Base-by-base conservation (phyloP, 1,140 invertebrate species). In the Chironomus striatipennis region DNA sequence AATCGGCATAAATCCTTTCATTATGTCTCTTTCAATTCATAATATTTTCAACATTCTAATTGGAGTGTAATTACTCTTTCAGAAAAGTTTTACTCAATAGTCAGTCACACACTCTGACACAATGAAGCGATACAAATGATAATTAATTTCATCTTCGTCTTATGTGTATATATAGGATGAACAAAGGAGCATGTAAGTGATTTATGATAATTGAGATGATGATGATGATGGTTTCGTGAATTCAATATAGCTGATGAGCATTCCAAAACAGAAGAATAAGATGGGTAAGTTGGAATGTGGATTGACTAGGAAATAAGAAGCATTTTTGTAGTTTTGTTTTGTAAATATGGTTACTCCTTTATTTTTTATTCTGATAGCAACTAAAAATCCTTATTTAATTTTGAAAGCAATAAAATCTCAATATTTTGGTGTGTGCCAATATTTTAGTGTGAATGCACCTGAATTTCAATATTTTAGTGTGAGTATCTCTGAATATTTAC, bases 161-260 rank as follows among this genome's bases (percentile, higher is more conserved):
- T 17, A 2, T 67, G 6, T 70, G 17, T 70, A 17, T 10, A 6
- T 18, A 18, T 18, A 10, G 18, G n/a, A 70, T 70, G 65, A 70
- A 21, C 20, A 21, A 70, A 70, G n/a, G 18, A 18, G 20, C 20
- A 20, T 17, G 65, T 70, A 70, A 70, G 65, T 70, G 65, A 70
- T 70, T 70, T 70, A 70, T 70, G 65, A 70, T 70, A 70, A 70
- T 70, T 70, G 65, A 20, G 65, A 70, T 70, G 65, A 70, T 70
- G 17, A 67, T 70, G 65, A 70, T 18, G 65, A 17, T 70, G 65
- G 17, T 70, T 21, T 34, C 24, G 24, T 34, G 24, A 34, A 34
- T 34, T 34, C 24, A 34, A 34, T 34, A 34, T 34, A 34, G 24
- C 24, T 34, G 24, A 34, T 34, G 24, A 34, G 5, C 24, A 34